phyloP scores from a whole-genome alignment of 2,797 vertebrate species.

The Tragopan temminckii region DNA sequence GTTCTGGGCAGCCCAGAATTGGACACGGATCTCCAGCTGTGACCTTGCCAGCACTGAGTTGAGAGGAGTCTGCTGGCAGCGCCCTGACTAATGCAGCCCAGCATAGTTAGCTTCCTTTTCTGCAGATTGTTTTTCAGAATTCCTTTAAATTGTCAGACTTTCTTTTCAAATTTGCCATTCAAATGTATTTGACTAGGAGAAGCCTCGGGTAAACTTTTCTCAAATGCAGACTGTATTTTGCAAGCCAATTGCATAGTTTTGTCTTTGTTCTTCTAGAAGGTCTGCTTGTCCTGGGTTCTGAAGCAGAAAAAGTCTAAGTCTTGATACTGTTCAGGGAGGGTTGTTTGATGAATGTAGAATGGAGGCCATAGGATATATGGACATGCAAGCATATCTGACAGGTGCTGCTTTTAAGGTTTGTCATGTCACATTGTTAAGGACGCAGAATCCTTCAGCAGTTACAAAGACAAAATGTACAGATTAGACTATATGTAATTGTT shows the following conservation, averaged over 20 bases:
- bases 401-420: neutral
- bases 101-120: neutral
- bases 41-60: neutral
- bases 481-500: neutral
- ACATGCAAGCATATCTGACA: neutral
- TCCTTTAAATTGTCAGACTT: neutral
- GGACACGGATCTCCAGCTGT: neutral
- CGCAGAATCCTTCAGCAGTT: neutral
- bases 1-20: neutral
- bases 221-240: neutral
- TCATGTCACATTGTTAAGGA: neutral
- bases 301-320: neutral
- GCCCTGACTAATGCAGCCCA: neutral
- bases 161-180: neutral
- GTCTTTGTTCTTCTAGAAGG: neutral
- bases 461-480: neutral
- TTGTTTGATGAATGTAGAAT: neutral
- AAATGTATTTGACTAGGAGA: neutral
- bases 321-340: neutral
- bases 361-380: neutral
- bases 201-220: neutral
- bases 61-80: neutral
- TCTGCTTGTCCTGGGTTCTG: neutral
- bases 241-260: neutral
- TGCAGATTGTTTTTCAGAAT: neutral